Base-by-base conservation (phyloP, 2,888 invertebrate species). In the Drosophila mimica region DNA sequence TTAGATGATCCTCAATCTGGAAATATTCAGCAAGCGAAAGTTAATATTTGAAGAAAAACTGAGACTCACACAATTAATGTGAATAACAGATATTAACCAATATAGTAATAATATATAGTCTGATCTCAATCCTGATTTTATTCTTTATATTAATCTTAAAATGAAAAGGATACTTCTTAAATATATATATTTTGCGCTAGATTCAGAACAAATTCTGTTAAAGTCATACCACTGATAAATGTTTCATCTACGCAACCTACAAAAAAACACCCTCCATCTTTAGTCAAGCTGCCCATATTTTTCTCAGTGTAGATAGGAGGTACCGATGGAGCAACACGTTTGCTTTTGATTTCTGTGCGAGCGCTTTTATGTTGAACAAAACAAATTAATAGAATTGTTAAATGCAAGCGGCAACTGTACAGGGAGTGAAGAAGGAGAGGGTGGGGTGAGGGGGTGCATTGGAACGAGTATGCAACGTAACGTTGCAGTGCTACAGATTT, bases 311-410 rank as follows among this genome's bases (percentile, higher is more conserved):
- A 69, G 28, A 0, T 46, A 7, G n/a, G 59, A 38, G 48, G 48
- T 40, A 46, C 17, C 40, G 59, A 28, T 33, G 56, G 46, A 72
- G 66, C 60, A 64, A 67, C 59, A 71, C 70, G 65, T 59, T 78
- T 46, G 65, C 43, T 57, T 79, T 61, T 68, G 76, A 72, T 79
- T 69, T 77, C 65, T 65, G 57, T 58, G 67, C 76, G 57, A 72
- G 66, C 71, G 81, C 81, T 79, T 74, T 74, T 78, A 77, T 81
- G 84, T 82, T 79, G 79, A 86, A 84, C 87, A 87, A 87, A 89
- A 87, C 88, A 87, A 87, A 87, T 87, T 87, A 87, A 87, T 87
- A 87, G 87, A 87, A 87, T 87, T 87, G 87, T 89, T 90, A 87
- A 87, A 90, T 90, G 82, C 75, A 89, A 79, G 72, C 82, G 85